These are phyloP conservation scores for Xyrauchen texanus DNA, from an alignment of 2,113 vertebrate species.

Conservation along the genomic window DNA sequence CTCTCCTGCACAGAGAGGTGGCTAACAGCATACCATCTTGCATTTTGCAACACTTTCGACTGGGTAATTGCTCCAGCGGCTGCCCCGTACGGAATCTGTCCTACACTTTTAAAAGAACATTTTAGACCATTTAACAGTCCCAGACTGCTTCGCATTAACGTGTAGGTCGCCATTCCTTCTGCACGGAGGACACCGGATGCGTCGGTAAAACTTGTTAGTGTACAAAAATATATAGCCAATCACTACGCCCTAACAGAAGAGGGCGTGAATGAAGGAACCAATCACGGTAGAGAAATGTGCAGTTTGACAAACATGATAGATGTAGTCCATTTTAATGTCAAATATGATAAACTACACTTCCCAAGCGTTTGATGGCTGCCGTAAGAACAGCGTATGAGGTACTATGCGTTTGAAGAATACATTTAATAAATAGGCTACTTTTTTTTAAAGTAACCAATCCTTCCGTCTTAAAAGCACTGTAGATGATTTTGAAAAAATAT, in stretches of 20 bases:
- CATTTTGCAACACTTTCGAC: slow-evolving; percentile 1
- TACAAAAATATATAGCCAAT: slow-evolving; percentile 59
- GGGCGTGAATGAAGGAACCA: slow-evolving; percentile 29
- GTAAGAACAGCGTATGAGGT: too few relatives aligned
- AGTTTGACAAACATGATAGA: background rate
- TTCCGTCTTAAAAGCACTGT: too few relatives aligned
- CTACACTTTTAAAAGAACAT: slow-evolving; percentile 56
- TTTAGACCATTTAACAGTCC: slow-evolving; percentile 63
- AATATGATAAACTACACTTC: slow-evolving; percentile 46
- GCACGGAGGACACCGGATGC: slow-evolving; percentile 12
- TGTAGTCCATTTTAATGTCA: slow-evolving; percentile 48
- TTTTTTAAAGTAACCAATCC: too few relatives aligned
- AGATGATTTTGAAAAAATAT: too few relatives aligned
- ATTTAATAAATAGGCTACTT: too few relatives aligned
- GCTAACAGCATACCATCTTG: slow-evolving; percentile 62
- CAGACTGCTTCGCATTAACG: slow-evolving; percentile 57
- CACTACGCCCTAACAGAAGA: background rate
- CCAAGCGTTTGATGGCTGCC: background rate
- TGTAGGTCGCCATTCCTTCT: slow-evolving; percentile 70
- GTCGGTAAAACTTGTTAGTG: background rate
- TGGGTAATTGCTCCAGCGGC: slow-evolving; percentile 24
- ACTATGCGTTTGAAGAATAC: too few relatives aligned
- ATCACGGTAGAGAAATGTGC: background rate
- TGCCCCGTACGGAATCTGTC: slow-evolving; percentile 54
- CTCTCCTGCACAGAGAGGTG: slow-evolving; percentile 79